phyloP scores from a whole-genome alignment of 2,113 vertebrate genomes.

The Malurus elegans region DNA sequence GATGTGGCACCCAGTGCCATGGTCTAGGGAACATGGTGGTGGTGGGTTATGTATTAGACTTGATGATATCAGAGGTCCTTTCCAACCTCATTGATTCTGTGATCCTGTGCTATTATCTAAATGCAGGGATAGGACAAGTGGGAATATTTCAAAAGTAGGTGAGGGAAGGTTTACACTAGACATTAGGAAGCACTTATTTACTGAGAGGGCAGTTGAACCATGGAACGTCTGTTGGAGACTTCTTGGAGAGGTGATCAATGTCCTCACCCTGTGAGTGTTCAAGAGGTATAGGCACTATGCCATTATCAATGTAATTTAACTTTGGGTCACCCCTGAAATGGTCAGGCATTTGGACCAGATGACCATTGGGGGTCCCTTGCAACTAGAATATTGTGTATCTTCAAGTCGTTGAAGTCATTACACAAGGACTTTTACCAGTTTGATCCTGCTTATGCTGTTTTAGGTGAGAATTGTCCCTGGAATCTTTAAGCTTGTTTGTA shows the following conservation, averaged over 20 bases:
- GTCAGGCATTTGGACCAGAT: not conserved
- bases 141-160: fast-evolving
- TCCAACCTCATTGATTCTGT: not conserved
- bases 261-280: not conserved
- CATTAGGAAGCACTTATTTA: not conserved
- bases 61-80: not conserved
- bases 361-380: not conserved
- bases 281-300: not conserved
- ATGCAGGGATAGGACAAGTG: fast-evolving
- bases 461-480: not conserved
- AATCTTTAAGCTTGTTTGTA: not conserved
- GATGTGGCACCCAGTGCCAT: fast-evolving
- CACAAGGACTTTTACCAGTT: not conserved
- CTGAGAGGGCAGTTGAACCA: not conserved
- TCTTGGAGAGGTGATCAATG: not conserved
- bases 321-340: not conserved
- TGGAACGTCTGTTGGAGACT: not conserved
- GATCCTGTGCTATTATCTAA: not conserved
- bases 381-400: not conserved
- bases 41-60: not conserved
- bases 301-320: fast-evolving
- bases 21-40: not conserved
- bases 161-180: not conserved
- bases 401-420: not conserved
- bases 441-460: not conserved